Base-by-base conservation (phyloP, 2,797 vertebrate genomes). In the Percopsis omiscomaycus region DNA sequence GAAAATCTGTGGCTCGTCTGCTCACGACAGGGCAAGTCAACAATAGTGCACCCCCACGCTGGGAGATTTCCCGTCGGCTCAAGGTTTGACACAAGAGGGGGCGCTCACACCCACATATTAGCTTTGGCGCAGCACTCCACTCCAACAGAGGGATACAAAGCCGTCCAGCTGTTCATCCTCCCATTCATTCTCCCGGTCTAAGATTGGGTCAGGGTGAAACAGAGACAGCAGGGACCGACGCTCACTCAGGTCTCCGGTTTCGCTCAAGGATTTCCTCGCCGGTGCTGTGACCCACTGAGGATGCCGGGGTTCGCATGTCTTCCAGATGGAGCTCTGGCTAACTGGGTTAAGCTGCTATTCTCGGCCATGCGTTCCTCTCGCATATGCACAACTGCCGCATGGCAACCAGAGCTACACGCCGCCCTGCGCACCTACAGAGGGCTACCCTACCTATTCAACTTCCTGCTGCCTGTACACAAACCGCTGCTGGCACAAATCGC, bases 341-440 rank as follows among this genome's bases (percentile, higher is more conserved):
- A 64, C 61, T 70, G 68, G 61, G 68, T 70, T 70, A 70, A 51
- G n/a, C 45, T 48, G 50, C 68, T 70, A 64, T 70, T 70, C 61
- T 49, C 12, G 51, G 68, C 64, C 12, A 15, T 50, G 49, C 61
- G 59, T 64, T 59, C 59, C 29, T 54, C 48, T 46, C 28, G 50
- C 51, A 48, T 52, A 42, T 45, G 37, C 59, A 15, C 47, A 37
- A 45, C n/a, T 16, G 53, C 56, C 42, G 12, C 65, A 53, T 15
- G 44, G 52, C 27, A 45, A 44, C 59, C 22, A 45, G n/a, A 57
- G 59, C 47, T 22, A 30, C 16, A 14, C 44, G 37, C 42, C 14
- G 50, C 29, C 52, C 59, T 49, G 50, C 48, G 57, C 29, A 16
- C 58, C 45, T 55, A 55, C 52, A 61, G 58, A 55, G 57, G 50